Conservation (phyloP, 2,888 invertebrate genomes). For the Drosophila melanosoma region DNA sequence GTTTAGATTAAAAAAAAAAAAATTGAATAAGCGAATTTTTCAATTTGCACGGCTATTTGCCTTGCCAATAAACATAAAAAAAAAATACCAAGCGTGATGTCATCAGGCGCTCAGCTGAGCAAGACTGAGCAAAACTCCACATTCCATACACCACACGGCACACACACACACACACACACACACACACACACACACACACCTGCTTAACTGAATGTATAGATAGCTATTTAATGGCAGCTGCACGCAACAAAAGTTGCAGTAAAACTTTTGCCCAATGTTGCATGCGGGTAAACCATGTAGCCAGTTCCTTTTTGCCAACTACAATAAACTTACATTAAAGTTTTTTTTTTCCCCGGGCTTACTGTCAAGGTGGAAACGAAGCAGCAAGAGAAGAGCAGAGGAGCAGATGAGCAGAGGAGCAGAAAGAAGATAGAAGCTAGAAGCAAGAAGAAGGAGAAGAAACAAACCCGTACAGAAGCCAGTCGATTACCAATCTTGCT, state of each 20-base stretch:
- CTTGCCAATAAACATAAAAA: conserved; percentile 17
- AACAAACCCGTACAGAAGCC: conserved; percentile 7
- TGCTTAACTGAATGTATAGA: conserved; percentile 58
- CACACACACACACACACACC: conserved; percentile 24
- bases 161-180: conserved; percentile 1
- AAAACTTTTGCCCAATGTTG: conserved; percentile 47
- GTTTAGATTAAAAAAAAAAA: not conserved
- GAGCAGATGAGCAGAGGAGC: too few species aligned
- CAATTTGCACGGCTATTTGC: conserved; percentile 60
- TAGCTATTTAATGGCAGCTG: conserved; percentile 61
- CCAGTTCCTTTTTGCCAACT: conserved; percentile 26
- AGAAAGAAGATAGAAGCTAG: not conserved
- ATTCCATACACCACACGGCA: conserved; percentile 1
- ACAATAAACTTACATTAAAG: conserved; percentile 55
- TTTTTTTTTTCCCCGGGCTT: conserved; percentile 30
- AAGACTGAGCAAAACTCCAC: conserved; percentile 3
- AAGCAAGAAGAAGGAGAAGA: too few species aligned
- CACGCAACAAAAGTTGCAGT: conserved; percentile 63
- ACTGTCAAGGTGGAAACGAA: not conserved
- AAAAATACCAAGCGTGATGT: conserved; percentile 39
- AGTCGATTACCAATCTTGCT: conserved; percentile 41
- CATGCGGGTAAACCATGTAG: conserved; percentile 22
- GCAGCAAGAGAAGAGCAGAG: not conserved
- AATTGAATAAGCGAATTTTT: conserved; percentile 21
- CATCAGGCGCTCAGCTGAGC: conserved; percentile 37